Percentiles rank a stretch among this genome's conserved stretches.
These are phyloP conservation scores for Operophtera brumata DNA, from an alignment of 2,888 invertebrate species.

Conservation along the genomic window DNA sequence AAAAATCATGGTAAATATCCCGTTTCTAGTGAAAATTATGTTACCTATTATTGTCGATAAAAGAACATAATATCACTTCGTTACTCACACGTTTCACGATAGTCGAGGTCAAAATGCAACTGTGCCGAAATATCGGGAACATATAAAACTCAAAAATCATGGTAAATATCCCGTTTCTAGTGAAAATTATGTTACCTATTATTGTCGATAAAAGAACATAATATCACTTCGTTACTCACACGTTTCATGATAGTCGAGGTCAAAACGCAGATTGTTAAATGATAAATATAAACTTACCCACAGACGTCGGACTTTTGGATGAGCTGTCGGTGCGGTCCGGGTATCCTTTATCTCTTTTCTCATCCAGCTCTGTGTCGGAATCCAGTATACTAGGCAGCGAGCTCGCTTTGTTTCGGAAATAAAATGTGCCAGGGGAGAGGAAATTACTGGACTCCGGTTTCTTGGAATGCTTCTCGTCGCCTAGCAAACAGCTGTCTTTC, in stretches of 20 bases:
- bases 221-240: conserved; percentile 8
- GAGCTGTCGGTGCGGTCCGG: conserved; percentile 70
- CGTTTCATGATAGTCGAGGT: conserved; percentile 19
- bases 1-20: too few species aligned
- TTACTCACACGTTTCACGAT: conserved; percentile 14
- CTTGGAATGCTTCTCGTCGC: conserved; percentile 39
- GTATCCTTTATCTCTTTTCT: conserved; percentile 71
- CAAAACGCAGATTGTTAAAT: conserved; percentile 17
- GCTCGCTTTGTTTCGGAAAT: conserved; percentile 83
- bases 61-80: conserved; percentile 5
- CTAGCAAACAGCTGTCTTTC: conserved; percentile 45
- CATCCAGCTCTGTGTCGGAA: conserved; percentile 85
- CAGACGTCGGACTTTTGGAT: conserved; percentile 85
- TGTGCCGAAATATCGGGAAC: too few species aligned
- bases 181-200: background rate
- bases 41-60: background rate
- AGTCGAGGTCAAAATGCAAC: conserved; percentile 18
- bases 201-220: background rate
- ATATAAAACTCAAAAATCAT: too few species aligned
- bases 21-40: too few species aligned
- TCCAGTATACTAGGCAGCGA: conserved; percentile 92
- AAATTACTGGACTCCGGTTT: conserved; percentile 72
- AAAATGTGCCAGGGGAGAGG: conserved; percentile 81
- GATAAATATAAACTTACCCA: conserved; percentile 63
- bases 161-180: too few species aligned